phyloP scores from a whole-genome alignment of 2,113 vertebrate genomes.

The Calyptommatus sinebrachiatus region DNA sequence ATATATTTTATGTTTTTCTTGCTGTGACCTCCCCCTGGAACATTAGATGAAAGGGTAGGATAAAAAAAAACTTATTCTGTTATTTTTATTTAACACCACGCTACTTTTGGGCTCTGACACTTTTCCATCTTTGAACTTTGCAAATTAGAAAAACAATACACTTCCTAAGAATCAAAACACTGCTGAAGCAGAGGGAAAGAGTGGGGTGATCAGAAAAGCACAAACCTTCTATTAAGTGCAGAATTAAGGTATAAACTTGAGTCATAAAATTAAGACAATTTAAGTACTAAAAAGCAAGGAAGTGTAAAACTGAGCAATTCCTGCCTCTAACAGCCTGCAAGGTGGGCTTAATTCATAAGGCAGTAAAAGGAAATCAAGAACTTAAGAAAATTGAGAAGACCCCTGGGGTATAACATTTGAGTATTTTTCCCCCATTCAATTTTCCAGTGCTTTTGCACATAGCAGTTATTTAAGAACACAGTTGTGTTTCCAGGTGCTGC shows the following conservation, averaged over 20 bases:
- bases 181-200: background rate
- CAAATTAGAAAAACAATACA: background rate
- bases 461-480: background rate
- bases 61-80: no score
- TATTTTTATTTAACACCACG: background rate
- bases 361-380: background rate
- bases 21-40: no score
- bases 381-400: background rate
- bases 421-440: background rate
- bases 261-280: slow-evolving; percentile 17
- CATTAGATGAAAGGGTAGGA: no score
- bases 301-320: background rate
- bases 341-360: slow-evolving; percentile 9
- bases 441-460: background rate
- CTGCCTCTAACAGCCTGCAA: slow-evolving; percentile 9
- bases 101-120: background rate
- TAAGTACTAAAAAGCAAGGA: slow-evolving; percentile 14
- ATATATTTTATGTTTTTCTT: no score
- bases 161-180: background rate
- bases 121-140: background rate
- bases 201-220: background rate
- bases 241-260: background rate
- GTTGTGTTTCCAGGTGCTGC: background rate
- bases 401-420: background rate
- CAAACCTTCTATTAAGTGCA: slow-evolving; percentile 1